Evolutionary conservation across 2,888 invertebrate genomes (phyloP).

Genomic region (Hartigia nigra): DNA sequence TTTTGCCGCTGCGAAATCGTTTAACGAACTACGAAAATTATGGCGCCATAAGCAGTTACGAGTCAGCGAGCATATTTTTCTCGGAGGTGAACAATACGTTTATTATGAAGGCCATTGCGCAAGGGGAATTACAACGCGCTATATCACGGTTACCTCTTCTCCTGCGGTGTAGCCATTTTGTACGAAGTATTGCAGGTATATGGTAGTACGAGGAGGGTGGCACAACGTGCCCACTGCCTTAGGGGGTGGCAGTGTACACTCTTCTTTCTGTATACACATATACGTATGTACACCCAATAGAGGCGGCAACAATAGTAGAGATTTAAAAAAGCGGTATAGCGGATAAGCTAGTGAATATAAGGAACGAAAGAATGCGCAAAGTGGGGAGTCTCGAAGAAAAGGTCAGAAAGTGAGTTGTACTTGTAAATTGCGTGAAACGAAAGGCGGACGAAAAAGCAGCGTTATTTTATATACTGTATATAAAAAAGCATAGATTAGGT

Average conservation of each 20-base stretch:
- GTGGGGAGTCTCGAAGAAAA: not conserved
- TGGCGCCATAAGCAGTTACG: not conserved
- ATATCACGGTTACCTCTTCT: not conserved
- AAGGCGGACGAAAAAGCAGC: not conserved
- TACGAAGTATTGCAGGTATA: not conserved
- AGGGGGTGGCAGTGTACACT: not conserved
- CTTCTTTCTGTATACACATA: not conserved
- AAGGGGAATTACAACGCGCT: slow-evolving; percentile 1
- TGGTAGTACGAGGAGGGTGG: slow-evolving; percentile 4
- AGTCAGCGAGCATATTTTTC: not conserved
- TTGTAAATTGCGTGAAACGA: not conserved
- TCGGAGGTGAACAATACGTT: not conserved
- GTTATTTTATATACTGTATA: not conserved
- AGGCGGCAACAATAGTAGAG: not conserved
- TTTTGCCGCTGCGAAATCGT: not conserved
- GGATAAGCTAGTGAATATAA: not conserved
- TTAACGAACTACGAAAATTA: not conserved
- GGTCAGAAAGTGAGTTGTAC: not conserved
- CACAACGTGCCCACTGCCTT: not conserved
- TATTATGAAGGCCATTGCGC: not conserved
- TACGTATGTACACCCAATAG: not conserved
- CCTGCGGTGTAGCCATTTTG: slow-evolving; percentile 1
- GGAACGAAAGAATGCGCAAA: not conserved
- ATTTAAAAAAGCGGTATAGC: not conserved
- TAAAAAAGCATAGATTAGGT: too few relatives aligned